A percentile compares a stretch with the other conserved stretches of the same genome.
Evolutionary conservation across 2,888 invertebrate species (phyloP).

Genomic region (Ormyrus pomaceus): DNA sequence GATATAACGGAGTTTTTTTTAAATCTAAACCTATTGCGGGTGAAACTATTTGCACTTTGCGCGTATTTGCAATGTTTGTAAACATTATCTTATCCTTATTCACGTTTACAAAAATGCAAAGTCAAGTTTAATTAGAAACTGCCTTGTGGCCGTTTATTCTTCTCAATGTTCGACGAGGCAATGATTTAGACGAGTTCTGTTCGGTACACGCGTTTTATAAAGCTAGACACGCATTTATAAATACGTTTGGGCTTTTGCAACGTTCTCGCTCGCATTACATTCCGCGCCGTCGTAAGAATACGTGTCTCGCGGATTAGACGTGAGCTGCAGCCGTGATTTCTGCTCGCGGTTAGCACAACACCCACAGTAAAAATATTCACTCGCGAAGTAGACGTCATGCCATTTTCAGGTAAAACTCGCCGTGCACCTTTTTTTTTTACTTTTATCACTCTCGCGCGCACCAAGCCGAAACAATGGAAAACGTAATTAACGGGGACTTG

Average conservation of each 20-base stretch:
- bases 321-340: conserved; percentile 27
- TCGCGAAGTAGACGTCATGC: not conserved
- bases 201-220: not conserved
- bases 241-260: conserved; percentile 27
- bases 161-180: not conserved
- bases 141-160: no score
- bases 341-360: not conserved
- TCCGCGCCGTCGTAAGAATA: conserved; percentile 14
- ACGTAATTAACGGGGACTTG: conserved; percentile 19
- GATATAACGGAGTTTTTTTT: no score
- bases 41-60: not conserved
- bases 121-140: no score
- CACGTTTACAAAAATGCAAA: no score
- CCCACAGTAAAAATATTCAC: conserved; percentile 23
- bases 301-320: conserved; percentile 30
- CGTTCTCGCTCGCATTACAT: conserved; percentile 6
- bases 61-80: not conserved
- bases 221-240: conserved; percentile 29
- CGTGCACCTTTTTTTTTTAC: not conserved
- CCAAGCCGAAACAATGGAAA: not conserved
- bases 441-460: no score
- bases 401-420: not conserved
- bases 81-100: no score
- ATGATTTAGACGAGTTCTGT: conserved; percentile 26
- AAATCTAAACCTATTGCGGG: no score